Percentiles rank a stretch among this genome's conserved stretches.
phyloP scores from a whole-genome alignment of 1,140 invertebrate genomes.

The Charaxes varanes region DNA sequence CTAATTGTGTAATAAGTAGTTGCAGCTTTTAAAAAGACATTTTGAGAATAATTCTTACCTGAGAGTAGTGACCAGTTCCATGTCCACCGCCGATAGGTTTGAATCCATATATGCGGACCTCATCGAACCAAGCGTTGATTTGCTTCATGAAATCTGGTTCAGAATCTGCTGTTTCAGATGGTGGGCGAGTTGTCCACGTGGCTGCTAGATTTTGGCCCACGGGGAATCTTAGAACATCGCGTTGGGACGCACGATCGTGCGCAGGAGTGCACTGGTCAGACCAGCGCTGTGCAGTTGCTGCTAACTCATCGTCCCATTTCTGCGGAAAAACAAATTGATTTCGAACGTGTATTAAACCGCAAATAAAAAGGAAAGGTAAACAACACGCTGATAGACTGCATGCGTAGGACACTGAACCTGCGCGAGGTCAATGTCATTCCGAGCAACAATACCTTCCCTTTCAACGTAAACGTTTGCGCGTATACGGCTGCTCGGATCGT shows the following conservation, averaged over 20 bases:
- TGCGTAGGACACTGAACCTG: constrained; percentile 20
- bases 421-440: constrained; percentile 21
- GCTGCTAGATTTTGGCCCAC: constrained; percentile 89
- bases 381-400: constrained; percentile 5
- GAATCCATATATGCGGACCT: constrained; percentile 83
- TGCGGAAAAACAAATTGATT: constrained; percentile 35
- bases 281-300: constrained; percentile 86
- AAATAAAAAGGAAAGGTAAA: constrained; percentile 16
- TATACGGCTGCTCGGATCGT: no score
- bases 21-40: not conserved
- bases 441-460: constrained; percentile 11
- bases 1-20: not conserved
- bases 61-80: constrained; percentile 87
- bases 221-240: constrained; percentile 79
- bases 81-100: constrained; percentile 77
- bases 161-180: constrained; percentile 73
- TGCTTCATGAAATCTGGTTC: constrained; percentile 83
- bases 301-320: constrained; percentile 92
- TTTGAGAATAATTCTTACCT: constrained; percentile 70
- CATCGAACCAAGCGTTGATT: constrained; percentile 87
- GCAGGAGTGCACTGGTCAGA: constrained; percentile 84
- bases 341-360: not conserved
- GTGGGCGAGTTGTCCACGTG: constrained; percentile 83
- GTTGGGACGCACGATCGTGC: constrained; percentile 78
- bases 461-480: constrained; percentile 11